These are phyloP conservation scores for Acipenser oxyrinchus DNA, from an alignment of 2,797 vertebrate genomes.

Conservation along the genomic window DNA sequence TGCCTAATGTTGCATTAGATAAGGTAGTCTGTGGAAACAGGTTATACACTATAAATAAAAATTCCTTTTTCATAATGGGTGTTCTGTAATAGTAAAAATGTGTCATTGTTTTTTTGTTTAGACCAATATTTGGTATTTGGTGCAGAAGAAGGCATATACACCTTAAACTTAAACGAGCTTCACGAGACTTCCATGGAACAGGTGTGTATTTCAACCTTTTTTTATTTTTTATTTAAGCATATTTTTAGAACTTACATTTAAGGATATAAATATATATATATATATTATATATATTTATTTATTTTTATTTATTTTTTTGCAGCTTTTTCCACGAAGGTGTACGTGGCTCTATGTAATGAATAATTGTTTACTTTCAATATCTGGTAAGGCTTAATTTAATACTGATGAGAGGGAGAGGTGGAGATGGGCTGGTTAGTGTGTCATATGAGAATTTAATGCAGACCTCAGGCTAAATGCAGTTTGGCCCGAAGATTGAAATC, in stretches of 20 bases:
- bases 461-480: no score
- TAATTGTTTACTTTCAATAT: conserved; percentile 91
- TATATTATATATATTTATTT: background rate
- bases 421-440: no score
- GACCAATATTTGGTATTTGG: conserved; percentile 98
- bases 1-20: no score
- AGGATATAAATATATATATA: background rate
- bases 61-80: no score
- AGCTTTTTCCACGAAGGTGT: conserved; percentile 92
- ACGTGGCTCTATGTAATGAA: conserved; percentile 98
- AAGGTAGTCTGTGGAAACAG: no score
- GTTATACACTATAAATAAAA: no score
- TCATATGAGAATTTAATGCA: no score
- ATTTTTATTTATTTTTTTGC: conserved; percentile 23
- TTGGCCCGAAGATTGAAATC: no score
- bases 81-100: no score
- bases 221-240: background rate
- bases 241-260: background rate
- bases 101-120: conserved; percentile 27
- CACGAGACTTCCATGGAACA: conserved; percentile 98
- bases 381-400: conserved; percentile 64
- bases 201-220: conserved; percentile 46
- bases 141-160: conserved; percentile 96
- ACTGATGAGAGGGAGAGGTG: no score
- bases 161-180: conserved; percentile 93